Evolutionary conservation across 2,797 vertebrate species (phyloP), one percentile per base, ranked within the genome.

Genomic region (Catamblyrhynchus diadema): DNA sequence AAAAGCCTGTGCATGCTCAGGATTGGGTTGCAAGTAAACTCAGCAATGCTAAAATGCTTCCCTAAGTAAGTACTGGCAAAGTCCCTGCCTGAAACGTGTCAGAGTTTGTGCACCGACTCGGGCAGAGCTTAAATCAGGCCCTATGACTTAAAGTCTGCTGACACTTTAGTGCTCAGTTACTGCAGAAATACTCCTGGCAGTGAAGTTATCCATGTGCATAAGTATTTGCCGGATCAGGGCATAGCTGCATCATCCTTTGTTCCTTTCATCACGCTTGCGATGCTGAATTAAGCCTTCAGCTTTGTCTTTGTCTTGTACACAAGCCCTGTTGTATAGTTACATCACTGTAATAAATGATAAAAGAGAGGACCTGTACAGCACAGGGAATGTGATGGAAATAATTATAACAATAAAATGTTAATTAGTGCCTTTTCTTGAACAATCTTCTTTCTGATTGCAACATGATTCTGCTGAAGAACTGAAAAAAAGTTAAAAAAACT

Each of bases 1-100:
- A 94, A 96, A 95, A 97, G 96, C 90, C 96, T 93, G 79, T 96
- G 95, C 96, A 39, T 37, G 64, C 91, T 95, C 41, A 93, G 91
- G 97, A 97, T 98, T 97, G 97, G 93, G 97, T 96, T 97, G 94
- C 95, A 92, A 97, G 87, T 83, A 91, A 97, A 93, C 87, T 80
- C 91, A 37, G 93, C 66, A 12, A 87, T 14, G 87, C 71, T 95
- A 70, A 95, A 93, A 96, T 88, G 87, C 90, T 90, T 96, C 86
- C 64, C 77, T 93, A 82, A 96, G 93, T 95, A 81, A 93, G 82
- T 56, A 90, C 88, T 86, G 94, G 95, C 95, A 93, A 79, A 90
- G 93, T 13, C 94, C 62, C 82, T 84, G 78, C 89, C 87, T 91
- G 89, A 94, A 96, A 94, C 7, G 35, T 80, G 91, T 90, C 71